Evolutionary conservation across 2,113 vertebrate genomes (phyloP).

Genomic region (Rhinopithecus roxellana): DNA sequence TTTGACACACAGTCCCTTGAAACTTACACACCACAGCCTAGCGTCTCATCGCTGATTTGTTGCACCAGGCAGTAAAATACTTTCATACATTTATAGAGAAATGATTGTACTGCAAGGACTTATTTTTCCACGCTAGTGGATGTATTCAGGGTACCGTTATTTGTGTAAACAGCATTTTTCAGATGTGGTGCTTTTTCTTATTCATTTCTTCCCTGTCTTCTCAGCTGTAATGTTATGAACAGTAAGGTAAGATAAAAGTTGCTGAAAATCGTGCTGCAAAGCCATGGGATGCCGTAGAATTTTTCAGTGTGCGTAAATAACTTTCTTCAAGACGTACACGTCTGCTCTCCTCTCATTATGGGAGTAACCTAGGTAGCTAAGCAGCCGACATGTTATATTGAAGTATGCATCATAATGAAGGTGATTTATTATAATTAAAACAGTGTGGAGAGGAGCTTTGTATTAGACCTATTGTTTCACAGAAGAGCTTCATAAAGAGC

Average conservation of each 20-base stretch:
- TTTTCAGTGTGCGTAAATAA: constrained; percentile 84
- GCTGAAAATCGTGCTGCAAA: constrained; percentile 84
- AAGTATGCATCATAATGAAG: constrained; percentile 86
- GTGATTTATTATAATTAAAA: constrained; percentile 91
- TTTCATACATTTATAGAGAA: constrained; percentile 87
- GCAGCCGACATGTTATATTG: constrained; percentile 79
- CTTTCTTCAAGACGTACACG: constrained; percentile 74
- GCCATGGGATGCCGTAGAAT: constrained; percentile 74
- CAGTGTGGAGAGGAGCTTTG: constrained; percentile 78
- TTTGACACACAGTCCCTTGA: constrained; percentile 91
- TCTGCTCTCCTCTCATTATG: constrained; percentile 81
- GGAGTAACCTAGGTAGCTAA: constrained; percentile 81
- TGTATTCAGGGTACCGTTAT: constrained; percentile 83
- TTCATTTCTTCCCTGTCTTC: constrained; percentile 49
- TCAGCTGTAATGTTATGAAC: constrained; percentile 80
- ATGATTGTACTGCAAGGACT: constrained; percentile 85
- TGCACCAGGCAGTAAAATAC: constrained; percentile 87
- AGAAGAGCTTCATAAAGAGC: constrained; percentile 85
- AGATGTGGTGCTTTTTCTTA: constrained; percentile 36
- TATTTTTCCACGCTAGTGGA: constrained; percentile 83
- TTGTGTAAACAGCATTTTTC: constrained; percentile 86
- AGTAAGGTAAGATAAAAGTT: constrained; percentile 88
- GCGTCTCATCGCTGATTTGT: constrained; percentile 87
- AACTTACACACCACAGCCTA: constrained; percentile 78
- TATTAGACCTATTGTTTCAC: constrained; percentile 84